Percentiles rank a stretch among this genome's conserved stretches.
These are phyloP conservation scores for Rhopalosiphum nymphaeae DNA, from an alignment of 2,888 invertebrate genomes.

Conservation along the genomic window DNA sequence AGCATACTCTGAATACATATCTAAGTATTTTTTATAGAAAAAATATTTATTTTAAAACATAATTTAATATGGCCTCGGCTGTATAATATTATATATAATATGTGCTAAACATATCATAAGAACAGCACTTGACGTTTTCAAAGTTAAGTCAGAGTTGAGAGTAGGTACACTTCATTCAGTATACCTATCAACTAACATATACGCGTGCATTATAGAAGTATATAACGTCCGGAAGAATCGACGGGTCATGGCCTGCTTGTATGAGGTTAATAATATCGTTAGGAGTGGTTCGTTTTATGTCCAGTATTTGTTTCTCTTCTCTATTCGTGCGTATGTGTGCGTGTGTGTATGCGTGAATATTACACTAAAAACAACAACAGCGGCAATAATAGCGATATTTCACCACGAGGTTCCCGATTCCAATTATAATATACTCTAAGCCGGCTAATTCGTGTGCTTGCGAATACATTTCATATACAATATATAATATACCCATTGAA, in stretches of 20 bases:
- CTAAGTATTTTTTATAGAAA: neutral
- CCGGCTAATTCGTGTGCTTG: slow-evolving; percentile 19
- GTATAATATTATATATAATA: slow-evolving; percentile 2
- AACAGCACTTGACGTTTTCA: slow-evolving; percentile 38
- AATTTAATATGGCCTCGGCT: slow-evolving; percentile 47
- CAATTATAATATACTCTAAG: slow-evolving; percentile 41
- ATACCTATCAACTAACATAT: neutral
- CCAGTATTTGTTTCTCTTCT: slow-evolving; percentile 4
- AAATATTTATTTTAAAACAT: slow-evolving; percentile 19
- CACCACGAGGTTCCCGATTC: slow-evolving; percentile 9
- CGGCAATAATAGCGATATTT: slow-evolving; percentile 24
- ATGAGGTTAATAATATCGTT: slow-evolving; percentile 60
- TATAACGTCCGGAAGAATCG: slow-evolving; percentile 47
- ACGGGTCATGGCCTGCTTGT: slow-evolving; percentile 50
- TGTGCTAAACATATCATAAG: neutral
- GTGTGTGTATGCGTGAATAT: neutral
- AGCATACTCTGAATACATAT: neutral
- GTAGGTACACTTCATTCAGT: neutral
- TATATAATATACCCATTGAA: neutral
- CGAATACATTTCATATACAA: slow-evolving; percentile 8
- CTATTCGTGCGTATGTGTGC: neutral
- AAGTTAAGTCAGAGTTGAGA: slow-evolving; percentile 39
- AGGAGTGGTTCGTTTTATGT: slow-evolving; percentile 40
- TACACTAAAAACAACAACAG: neutral
- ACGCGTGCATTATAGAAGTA: neutral